Evolutionary conservation across 2,113 vertebrate species (phyloP).

Genomic region (Ancistrus triradiatus): DNA sequence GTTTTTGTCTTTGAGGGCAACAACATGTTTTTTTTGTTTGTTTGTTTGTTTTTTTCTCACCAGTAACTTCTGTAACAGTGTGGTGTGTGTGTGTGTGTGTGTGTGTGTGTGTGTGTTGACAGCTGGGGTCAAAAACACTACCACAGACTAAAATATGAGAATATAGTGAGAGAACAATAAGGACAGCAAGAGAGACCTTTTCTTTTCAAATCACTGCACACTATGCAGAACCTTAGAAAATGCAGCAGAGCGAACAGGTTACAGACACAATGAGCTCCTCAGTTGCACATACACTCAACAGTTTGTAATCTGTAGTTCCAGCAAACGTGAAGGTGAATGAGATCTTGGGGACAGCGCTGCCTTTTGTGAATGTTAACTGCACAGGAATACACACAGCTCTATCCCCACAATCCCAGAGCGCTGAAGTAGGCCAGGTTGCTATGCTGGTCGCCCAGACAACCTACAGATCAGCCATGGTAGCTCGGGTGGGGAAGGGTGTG

Average conservation of each 20-base stretch:
- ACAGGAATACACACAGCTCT: conserved; percentile 34
- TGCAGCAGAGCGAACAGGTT: not conserved
- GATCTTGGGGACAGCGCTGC: conserved; percentile 29
- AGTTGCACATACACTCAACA: not conserved
- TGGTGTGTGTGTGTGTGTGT: no score
- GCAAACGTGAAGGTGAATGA: conserved; percentile 1
- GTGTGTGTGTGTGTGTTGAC: not conserved
- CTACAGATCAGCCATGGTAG: conserved; percentile 6
- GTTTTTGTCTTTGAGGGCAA: no score
- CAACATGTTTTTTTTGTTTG: no score
- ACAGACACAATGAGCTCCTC: conserved; percentile 1
- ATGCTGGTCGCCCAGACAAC: conserved; percentile 49
- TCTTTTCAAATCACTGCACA: conserved; percentile 17
- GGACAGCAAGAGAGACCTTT: not conserved
- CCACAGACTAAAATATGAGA: not conserved
- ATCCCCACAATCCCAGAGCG: conserved; percentile 26
- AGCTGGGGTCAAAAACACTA: conserved; percentile 19
- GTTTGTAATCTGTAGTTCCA: not conserved
- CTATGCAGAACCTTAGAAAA: conserved; percentile 3
- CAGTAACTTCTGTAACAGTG: no score
- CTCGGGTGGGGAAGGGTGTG: conserved; percentile 23
- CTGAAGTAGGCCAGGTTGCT: conserved; percentile 40
- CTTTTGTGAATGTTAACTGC: conserved; percentile 31
- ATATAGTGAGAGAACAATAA: not conserved
- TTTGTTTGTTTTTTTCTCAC: no score